Conservation (phyloP, 2,113 vertebrate genomes). For the Phylloscopus trochilus region DNA sequence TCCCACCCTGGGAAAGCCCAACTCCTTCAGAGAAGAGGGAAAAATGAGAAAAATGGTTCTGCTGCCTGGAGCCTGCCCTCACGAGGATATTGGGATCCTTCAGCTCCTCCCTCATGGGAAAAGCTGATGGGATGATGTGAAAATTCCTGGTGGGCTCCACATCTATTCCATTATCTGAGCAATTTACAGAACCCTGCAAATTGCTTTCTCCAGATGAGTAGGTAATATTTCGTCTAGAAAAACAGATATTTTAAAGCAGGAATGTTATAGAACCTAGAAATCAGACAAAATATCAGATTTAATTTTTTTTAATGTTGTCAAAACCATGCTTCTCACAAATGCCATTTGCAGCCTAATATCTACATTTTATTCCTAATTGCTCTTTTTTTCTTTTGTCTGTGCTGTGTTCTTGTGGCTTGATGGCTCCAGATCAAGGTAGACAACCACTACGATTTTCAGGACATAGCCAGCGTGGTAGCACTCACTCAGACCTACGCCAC, state of each 20-base stretch:
- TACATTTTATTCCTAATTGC: neutral
- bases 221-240: neutral
- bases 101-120: neutral
- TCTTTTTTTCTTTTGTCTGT: constrained; percentile 37
- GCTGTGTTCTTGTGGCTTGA: constrained; percentile 5
- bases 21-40: neutral
- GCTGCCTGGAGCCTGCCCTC: neutral
- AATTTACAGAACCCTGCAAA: neutral
- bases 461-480: constrained; percentile 97
- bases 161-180: neutral
- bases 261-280: neutral
- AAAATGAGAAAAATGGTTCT: neutral
- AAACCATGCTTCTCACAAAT: neutral
- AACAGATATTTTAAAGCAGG: neutral
- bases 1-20: neutral
- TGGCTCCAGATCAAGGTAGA: constrained; percentile 92
- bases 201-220: neutral
- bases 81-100: accelerated
- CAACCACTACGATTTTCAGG: constrained; percentile 98
- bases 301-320: neutral
- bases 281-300: neutral
- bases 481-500: constrained; percentile 98
- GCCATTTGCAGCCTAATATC: neutral
- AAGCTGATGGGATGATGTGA: neutral
- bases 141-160: neutral